These are phyloP conservation scores for Adrianichthys oophorus DNA, from an alignment of 2,797 vertebrate species.

Conservation along the genomic window DNA sequence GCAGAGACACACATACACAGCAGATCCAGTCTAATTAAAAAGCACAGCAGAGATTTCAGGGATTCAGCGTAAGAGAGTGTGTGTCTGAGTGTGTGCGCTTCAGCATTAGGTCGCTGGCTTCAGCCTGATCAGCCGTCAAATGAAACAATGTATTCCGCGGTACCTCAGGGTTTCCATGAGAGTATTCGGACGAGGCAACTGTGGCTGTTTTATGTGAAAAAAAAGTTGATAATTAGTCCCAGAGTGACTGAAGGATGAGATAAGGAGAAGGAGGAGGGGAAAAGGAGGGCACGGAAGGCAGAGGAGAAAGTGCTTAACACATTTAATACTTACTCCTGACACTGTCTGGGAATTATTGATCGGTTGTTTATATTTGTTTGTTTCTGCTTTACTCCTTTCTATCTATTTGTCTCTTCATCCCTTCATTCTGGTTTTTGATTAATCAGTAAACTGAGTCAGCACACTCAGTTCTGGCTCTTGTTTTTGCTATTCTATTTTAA, in stretches of 20 bases:
- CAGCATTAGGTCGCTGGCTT: slow-evolving; percentile 68
- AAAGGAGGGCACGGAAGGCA: slow-evolving; percentile 36
- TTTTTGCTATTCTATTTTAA: neutral
- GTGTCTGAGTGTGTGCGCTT: slow-evolving; percentile 27
- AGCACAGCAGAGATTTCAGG: slow-evolving; percentile 65
- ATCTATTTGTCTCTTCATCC: neutral
- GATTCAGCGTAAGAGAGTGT: slow-evolving; percentile 42
- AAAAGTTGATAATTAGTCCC: slow-evolving; percentile 99
- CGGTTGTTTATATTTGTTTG: slow-evolving; percentile 38
- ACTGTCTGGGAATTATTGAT: slow-evolving; percentile 76
- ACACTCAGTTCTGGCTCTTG: neutral
- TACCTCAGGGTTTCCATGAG: slow-evolving; percentile 93
- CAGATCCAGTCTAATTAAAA: slow-evolving; percentile 78
- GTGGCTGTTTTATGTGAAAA: slow-evolving; percentile 86
- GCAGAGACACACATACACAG: slow-evolving; percentile 21
- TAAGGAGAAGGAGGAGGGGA: slow-evolving; percentile 46
- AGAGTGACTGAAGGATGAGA: slow-evolving; percentile 92
- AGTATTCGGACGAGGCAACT: slow-evolving; percentile 81
- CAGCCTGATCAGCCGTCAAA: slow-evolving; percentile 83
- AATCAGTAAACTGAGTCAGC: slow-evolving; percentile 21
- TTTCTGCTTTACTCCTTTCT: slow-evolving; percentile 5
- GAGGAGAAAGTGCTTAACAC: slow-evolving; percentile 76
- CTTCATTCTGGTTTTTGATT: slow-evolving; percentile 4
- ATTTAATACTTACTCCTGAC: slow-evolving; percentile 78
- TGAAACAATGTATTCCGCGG: slow-evolving; percentile 89